Base-by-base conservation (phyloP, 2,888 invertebrate genomes). In the Dusona sp. region DNA sequence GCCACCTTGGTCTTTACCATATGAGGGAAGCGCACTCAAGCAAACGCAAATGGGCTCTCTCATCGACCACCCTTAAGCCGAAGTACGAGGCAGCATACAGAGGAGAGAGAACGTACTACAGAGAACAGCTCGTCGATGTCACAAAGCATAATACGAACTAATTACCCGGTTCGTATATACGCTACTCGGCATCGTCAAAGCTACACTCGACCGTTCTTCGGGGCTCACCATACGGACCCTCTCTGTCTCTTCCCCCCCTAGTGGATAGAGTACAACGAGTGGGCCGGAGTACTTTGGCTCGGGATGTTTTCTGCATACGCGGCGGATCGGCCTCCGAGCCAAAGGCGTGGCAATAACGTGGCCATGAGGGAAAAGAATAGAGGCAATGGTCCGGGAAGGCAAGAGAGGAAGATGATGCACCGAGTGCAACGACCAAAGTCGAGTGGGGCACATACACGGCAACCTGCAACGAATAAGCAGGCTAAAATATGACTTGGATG, bases 61-160 rank as follows among this genome's bases (percentile, higher is more conserved):
- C 90, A 86, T 86, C 88, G 88, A 77, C 75, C 64, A 77, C 75
- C 64, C 75, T 77, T n/a, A 48, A 25, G 42, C 19, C 61, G 19
- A 74, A 48, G 48, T 36, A 16, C 51, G 51, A 33, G 6, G 22
- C 45, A 61, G 51, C 72, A 25, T 38, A 36, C 4, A 48, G 68
- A 65, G 70, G 25, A 67, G 42, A 75, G 82, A 64, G 74, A 25
- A 6, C 13, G 61, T 51, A 57, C 65, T 45, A 57, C 72, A 67
- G 51, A 75, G 72, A 83, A 77, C 75, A 90, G 88, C 89, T 89
- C 84, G 88, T 90, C 89, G 90, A 92, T 90, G 91, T 90, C 90
- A 91, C 92, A 92, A 91, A 91, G 93, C 91, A 91, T 92, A 92
- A 93, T 92, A 92, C 90, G 91, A 92, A 92, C 92, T 93, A 93